A percentile compares a stretch with the other conserved stretches of the same genome.
These are phyloP conservation scores for Amphiprion percula DNA, from an alignment of 2,113 vertebrate genomes.

Conservation along the genomic window DNA sequence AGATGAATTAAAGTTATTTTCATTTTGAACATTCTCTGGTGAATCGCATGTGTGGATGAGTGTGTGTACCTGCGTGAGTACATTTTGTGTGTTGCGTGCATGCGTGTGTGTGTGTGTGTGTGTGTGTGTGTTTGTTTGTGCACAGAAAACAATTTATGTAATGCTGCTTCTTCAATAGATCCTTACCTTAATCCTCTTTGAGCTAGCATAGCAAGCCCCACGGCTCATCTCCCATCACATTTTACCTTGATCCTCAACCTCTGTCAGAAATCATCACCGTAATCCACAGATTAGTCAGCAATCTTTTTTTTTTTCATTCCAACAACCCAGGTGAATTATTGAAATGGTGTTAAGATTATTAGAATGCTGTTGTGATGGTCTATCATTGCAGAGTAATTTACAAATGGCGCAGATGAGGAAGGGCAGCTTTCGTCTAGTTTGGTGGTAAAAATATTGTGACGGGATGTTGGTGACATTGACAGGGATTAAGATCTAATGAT, in stretches of 20 bases:
- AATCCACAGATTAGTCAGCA: slow-evolving; percentile 82
- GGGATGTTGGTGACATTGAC: slow-evolving; percentile 4
- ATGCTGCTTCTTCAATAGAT: slow-evolving; percentile 72
- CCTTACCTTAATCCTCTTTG: slow-evolving; percentile 82
- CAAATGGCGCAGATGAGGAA: slow-evolving; percentile 63
- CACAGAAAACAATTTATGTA: slow-evolving; percentile 78
- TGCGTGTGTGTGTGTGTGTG: slow-evolving; percentile 16
- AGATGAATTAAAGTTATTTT: slow-evolving; percentile 24
- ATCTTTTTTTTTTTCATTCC: slow-evolving; percentile 58
- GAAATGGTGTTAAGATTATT: slow-evolving; percentile 69
- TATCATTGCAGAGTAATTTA: slow-evolving; percentile 65
- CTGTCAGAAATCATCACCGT: slow-evolving; percentile 79
- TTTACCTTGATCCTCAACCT: slow-evolving; percentile 77
- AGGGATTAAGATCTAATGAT: slow-evolving; percentile 66
- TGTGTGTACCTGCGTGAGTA: not conserved
- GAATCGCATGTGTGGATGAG: not conserved
- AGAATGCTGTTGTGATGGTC: slow-evolving; percentile 54
- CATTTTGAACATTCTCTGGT: slow-evolving; percentile 1
- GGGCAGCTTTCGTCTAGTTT: slow-evolving; percentile 22
- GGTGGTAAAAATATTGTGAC: slow-evolving; percentile 13
- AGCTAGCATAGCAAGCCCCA: slow-evolving; percentile 70
- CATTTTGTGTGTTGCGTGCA: not conserved
- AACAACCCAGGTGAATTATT: slow-evolving; percentile 62
- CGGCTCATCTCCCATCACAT: slow-evolving; percentile 77
- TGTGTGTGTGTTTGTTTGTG: slow-evolving; percentile 21